Evolutionary conservation across 2,888 invertebrate genomes (phyloP).

Genomic region (Spodoptera littoralis): DNA sequence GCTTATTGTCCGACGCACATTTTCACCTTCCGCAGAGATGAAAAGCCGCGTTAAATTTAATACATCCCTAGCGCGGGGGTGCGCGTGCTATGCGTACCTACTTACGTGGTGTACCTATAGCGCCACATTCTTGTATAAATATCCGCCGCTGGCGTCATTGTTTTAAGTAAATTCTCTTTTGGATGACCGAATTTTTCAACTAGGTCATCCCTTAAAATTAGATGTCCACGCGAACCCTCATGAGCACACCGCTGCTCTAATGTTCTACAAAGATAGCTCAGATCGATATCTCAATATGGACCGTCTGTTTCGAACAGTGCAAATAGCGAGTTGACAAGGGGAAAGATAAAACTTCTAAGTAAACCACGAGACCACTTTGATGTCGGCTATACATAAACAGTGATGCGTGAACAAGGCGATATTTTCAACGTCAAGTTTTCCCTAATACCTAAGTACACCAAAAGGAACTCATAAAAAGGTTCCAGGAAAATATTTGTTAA

Average conservation of each 20-base stretch:
- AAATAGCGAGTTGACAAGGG: slow-evolving; percentile 59
- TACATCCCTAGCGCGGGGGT: slow-evolving; percentile 19
- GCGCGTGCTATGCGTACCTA: slow-evolving; percentile 3
- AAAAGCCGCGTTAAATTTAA: slow-evolving; percentile 31
- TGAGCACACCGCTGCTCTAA: slow-evolving; percentile 70
- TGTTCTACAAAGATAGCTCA: slow-evolving; percentile 73
- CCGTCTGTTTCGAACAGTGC: slow-evolving; percentile 61
- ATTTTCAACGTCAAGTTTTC: slow-evolving; percentile 63
- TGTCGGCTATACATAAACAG: slow-evolving; percentile 54
- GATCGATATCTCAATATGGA: slow-evolving; percentile 73
- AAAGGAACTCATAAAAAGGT: slow-evolving; percentile 70
- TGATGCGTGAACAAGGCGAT: slow-evolving; percentile 59
- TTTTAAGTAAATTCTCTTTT: slow-evolving; percentile 65
- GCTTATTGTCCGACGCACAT: slow-evolving; percentile 32
- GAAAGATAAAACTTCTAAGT: slow-evolving; percentile 59
- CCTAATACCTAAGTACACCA: slow-evolving; percentile 62
- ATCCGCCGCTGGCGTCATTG: slow-evolving; percentile 32
- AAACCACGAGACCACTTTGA: slow-evolving; percentile 57
- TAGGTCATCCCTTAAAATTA: slow-evolving; percentile 83
- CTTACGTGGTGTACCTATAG: slow-evolving; percentile 23
- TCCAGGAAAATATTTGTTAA: slow-evolving; percentile 72
- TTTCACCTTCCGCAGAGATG: slow-evolving; percentile 24
- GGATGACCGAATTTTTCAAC: slow-evolving; percentile 78
- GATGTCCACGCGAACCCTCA: slow-evolving; percentile 66
- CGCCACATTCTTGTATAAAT: slow-evolving; percentile 40